A percentile compares a stretch with the other conserved stretches of the same genome.
Conservation (phyloP, 2,888 invertebrate genomes). For the Ariolimax columbianus region DNA sequence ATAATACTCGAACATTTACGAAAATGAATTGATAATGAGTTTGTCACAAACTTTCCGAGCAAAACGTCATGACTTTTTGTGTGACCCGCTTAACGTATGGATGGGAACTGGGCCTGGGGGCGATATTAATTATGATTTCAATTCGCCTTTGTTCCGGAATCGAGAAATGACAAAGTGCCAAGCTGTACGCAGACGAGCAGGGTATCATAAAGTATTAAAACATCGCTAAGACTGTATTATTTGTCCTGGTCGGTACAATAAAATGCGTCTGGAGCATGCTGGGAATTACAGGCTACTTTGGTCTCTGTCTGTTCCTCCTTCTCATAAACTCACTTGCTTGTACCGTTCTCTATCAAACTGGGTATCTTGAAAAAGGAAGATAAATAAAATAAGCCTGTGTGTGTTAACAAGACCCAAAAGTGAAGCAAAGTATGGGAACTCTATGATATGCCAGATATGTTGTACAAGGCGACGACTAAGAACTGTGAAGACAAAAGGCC, state of each 20-base stretch:
- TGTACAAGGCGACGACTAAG: too few relatives aligned
- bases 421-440: too few relatives aligned
- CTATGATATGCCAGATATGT: too few relatives aligned
- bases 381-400: too few relatives aligned
- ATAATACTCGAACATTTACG: slow-evolving; percentile 30
- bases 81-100: slow-evolving; percentile 32
- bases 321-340: not conserved
- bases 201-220: not conserved
- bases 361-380: too few relatives aligned
- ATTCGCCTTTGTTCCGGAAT: slow-evolving; percentile 27
- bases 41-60: slow-evolving; percentile 38
- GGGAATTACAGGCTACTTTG: not conserved
- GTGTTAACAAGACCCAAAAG: too few relatives aligned
- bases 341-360: too few relatives aligned
- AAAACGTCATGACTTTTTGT: slow-evolving; percentile 42
- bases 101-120: slow-evolving; percentile 26
- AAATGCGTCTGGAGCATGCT: not conserved
- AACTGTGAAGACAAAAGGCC: too few relatives aligned
- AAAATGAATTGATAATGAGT: slow-evolving; percentile 46
- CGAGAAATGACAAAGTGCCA: slow-evolving; percentile 20
- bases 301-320: not conserved
- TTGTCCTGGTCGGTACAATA: slow-evolving; percentile 10
- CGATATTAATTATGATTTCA: slow-evolving; percentile 40
- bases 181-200: not conserved
- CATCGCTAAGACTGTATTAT: slow-evolving; percentile 5